Evolutionary conservation across 2,888 invertebrate genomes (phyloP), one percentile per base, ranked within the genome.

Genomic region (Lathronympha strigana): DNA sequence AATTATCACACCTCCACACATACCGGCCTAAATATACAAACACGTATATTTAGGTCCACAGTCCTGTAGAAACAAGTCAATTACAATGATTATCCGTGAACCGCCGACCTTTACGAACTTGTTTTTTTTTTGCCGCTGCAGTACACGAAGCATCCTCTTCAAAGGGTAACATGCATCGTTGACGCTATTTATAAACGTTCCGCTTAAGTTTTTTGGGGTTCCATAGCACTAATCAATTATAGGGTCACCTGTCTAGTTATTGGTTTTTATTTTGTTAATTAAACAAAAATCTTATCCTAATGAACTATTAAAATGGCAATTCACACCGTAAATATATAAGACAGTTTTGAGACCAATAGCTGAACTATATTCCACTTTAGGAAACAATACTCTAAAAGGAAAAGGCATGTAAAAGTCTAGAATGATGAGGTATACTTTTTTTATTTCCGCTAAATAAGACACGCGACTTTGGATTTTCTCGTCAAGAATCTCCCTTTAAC

Each of bases 171-270:
- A 83, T 83, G 79, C 81, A 83, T 82, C 83, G 79, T 76, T 82
- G 82, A 73, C 78, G 85, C 88, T 89, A 89, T 90, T 90, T 89
- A 86, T 87, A 89, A 88, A 86, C 82, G 80, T 77, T 82, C 58
- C 78, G 79, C 78, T 81, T 79, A 76, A 70, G 71, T 78, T 80
- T 84, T 83, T 82, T 75, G 38, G 54, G 61, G 66, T 66, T 36
- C 66, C 31, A 54, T 36, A 1, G 13, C n/a, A 25, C 5, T n/a
- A 13, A 36, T 51, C 31, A 31, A 9, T 31, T 11, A 17, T 4
- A 19, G 19, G 8, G 9, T 4, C n/a, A n/a, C 11, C 4, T 4
- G 13, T 0, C 8, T 47, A 50, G 28, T 50, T 15, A 28, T 9
- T 28, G 5, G n/a, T 2, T 43, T 43, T 11, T 43, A 9, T 33